Evolutionary conservation across 92 coral and sea anemone species (phyloP).

Genomic region (Porites lobata): DNA sequence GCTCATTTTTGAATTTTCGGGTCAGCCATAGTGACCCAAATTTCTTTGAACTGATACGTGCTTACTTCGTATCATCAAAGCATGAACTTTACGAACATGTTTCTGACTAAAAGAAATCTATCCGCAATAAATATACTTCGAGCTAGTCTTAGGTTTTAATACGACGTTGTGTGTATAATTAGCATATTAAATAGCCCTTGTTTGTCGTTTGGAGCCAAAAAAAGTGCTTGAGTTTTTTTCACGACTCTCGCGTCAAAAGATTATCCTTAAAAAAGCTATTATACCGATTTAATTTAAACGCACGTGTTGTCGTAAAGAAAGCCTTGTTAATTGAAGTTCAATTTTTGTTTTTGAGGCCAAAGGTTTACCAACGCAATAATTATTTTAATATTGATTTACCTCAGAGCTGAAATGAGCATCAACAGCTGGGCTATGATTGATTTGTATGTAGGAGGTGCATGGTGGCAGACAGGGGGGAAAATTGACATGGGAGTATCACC

Average conservation of each 20-base stretch:
- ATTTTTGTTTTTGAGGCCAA: background rate
- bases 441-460: no score
- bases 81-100: background rate
- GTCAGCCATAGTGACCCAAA: background rate
- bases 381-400: background rate
- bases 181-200: conserved; percentile 15
- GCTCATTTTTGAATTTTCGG: background rate
- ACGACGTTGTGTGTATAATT: background rate
- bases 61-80: background rate
- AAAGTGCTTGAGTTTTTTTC: no score
- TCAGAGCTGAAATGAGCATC: background rate
- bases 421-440: background rate
- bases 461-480: no score
- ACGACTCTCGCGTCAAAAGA: no score
- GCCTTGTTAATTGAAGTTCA: background rate
- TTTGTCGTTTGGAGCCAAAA: background rate
- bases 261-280: no score
- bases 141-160: background rate
- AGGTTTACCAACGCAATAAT: background rate
- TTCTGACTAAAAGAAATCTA: no score
- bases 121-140: background rate
- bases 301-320: background rate
- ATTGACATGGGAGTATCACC: no score
- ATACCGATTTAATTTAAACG: no score
- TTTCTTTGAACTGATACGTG: background rate